These are phyloP conservation scores for Andricus quercusramuli DNA, from an alignment of 2,888 invertebrate genomes.

Conservation along the genomic window DNA sequence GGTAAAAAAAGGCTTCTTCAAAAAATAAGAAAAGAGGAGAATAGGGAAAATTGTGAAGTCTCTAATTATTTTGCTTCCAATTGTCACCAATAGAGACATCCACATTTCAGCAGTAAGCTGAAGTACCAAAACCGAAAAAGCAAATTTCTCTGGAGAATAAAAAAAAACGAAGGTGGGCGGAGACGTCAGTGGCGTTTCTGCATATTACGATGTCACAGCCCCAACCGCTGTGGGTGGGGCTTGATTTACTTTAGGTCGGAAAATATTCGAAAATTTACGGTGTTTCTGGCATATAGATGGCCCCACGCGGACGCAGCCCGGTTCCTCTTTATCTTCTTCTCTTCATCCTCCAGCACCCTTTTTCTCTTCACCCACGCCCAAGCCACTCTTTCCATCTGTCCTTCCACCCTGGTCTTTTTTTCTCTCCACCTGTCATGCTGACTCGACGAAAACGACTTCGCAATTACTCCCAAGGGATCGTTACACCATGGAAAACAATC, in stretches of 20 bases:
- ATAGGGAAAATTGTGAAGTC: too few relatives aligned
- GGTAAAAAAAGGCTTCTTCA: too few relatives aligned
- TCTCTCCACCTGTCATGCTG: slow-evolving; percentile 66
- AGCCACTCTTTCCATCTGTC: slow-evolving; percentile 43
- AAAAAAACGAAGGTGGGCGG: slow-evolving; percentile 4
- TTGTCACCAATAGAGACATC: too few relatives aligned
- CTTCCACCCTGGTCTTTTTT: slow-evolving; percentile 47
- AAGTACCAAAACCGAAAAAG: background rate
- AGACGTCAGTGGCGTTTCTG: slow-evolving; percentile 51
- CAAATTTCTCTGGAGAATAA: background rate
- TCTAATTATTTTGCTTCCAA: too few relatives aligned
- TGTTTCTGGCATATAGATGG: slow-evolving; percentile 54
- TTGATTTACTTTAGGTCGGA: slow-evolving; percentile 69
- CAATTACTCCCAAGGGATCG: slow-evolving; percentile 74
- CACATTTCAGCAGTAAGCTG: background rate
- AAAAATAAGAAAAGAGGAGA: too few relatives aligned
- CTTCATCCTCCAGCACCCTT: slow-evolving; percentile 28
- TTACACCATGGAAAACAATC: slow-evolving; percentile 73
- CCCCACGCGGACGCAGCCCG: slow-evolving; percentile 54
- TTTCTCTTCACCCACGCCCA: slow-evolving; percentile 48
- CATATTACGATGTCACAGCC: slow-evolving; percentile 53
- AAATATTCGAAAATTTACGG: slow-evolving; percentile 75
- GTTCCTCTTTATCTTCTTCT: slow-evolving; percentile 53
- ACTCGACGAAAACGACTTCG: slow-evolving; percentile 72
- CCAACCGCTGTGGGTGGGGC: slow-evolving; percentile 37